Conservation (phyloP, 2,113 vertebrate species). For the Gorsachius goisagi region DNA sequence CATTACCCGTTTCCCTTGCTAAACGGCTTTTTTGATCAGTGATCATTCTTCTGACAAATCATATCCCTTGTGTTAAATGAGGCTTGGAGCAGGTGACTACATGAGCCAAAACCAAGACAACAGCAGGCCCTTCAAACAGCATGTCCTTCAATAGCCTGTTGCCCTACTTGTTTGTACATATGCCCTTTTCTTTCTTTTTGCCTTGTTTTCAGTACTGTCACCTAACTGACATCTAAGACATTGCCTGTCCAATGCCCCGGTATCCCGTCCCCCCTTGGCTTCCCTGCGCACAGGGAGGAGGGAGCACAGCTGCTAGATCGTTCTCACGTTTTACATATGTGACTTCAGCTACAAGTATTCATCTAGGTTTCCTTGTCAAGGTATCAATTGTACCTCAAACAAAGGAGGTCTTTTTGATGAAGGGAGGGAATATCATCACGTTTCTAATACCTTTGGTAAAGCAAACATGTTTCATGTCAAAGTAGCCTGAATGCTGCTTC, state of each 20-base stretch:
- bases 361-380: not conserved
- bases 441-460: not conserved
- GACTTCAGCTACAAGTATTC: not conserved
- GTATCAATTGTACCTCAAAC: not conserved
- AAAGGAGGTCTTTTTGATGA: not conserved
- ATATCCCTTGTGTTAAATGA: not conserved
- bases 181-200: not conserved
- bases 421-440: not conserved
- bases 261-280: not conserved
- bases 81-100: not conserved
- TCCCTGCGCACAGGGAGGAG: not conserved
- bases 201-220: not conserved
- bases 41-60: not conserved
- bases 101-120: not conserved
- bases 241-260: not conserved
- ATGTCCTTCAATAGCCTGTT: not conserved
- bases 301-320: not conserved
- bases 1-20: not conserved
- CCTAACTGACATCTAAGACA: not conserved
- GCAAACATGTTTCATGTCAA: not conserved
- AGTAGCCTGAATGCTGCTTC: not conserved
- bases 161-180: not conserved
- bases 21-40: not conserved
- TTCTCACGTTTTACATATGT: not conserved
- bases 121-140: not conserved